Percentiles rank a stretch among this genome's conserved stretches.
phyloP scores from a whole-genome alignment of 2,888 invertebrate species.

The Scaptomyza cyrtandrae region DNA sequence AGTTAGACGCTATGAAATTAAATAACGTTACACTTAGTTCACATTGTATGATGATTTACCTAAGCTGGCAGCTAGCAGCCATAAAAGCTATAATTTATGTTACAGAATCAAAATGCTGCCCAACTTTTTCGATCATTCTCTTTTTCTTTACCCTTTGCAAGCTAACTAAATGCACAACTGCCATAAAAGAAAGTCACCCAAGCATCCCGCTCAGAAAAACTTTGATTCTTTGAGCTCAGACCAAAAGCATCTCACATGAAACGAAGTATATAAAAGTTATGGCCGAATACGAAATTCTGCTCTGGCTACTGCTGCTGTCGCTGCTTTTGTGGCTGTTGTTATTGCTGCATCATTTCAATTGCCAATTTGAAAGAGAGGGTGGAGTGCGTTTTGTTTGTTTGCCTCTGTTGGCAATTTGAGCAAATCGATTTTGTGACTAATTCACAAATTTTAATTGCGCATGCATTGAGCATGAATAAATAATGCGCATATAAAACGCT shows the following conservation, averaged over 20 bases:
- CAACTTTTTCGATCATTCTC: constrained; percentile 23
- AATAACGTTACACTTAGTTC: constrained; percentile 17
- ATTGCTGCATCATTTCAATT: constrained; percentile 45
- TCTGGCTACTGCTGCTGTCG: constrained; percentile 1
- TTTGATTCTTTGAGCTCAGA: constrained; percentile 37
- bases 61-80: constrained; percentile 30
- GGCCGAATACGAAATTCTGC: constrained; percentile 16
- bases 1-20: constrained; percentile 19
- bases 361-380: constrained; percentile 35
- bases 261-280: constrained; percentile 54
- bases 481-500: constrained; percentile 59
- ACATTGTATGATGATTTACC: constrained; percentile 45
- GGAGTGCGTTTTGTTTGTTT: neutral
- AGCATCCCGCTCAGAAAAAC: constrained; percentile 34
- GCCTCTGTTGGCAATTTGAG: constrained; percentile 53
- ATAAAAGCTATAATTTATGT: constrained; percentile 36
- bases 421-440: constrained; percentile 77
- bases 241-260: constrained; percentile 36
- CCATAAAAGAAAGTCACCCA: constrained; percentile 51
- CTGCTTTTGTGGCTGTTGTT: neutral
- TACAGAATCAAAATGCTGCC: constrained; percentile 35
- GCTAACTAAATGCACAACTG: constrained; percentile 51
- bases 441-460: constrained; percentile 72
- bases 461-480: constrained; percentile 74
- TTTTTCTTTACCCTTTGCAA: neutral